A percentile compares a stretch with the other conserved stretches of the same genome.
Evolutionary conservation across 1,140 invertebrate species (phyloP).

Genomic region (Scaptomyza montana): DNA sequence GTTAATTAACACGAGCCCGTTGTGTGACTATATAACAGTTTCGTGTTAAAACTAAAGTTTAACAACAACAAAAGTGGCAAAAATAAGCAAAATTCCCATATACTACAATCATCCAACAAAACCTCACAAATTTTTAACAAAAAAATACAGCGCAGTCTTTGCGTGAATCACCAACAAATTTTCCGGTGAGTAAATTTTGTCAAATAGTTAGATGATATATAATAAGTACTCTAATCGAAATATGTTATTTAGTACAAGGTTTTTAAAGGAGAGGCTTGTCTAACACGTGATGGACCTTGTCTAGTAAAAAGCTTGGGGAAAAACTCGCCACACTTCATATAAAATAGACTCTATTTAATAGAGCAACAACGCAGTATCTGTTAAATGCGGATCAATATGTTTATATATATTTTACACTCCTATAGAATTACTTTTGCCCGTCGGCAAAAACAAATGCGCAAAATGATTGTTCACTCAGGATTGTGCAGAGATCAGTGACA

Average conservation of each 20-base stretch:
- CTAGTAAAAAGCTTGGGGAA: not conserved
- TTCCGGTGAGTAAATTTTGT: slow-evolving; percentile 60
- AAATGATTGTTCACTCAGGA: not conserved
- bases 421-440: not conserved
- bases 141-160: slow-evolving; percentile 26
- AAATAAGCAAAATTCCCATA: slow-evolving; percentile 41
- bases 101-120: slow-evolving; percentile 18
- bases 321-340: slow-evolving; percentile 6
- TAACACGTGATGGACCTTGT: slow-evolving; percentile 5
- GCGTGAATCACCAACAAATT: slow-evolving; percentile 71
- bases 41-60: slow-evolving; percentile 63
- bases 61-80: slow-evolving; percentile 30
- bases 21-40: slow-evolving; percentile 75
- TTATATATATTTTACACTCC: not conserved
- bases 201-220: not conserved
- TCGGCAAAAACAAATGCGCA: slow-evolving; percentile 34
- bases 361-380: slow-evolving; percentile 9
- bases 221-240: not conserved
- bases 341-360: no score
- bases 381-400: slow-evolving; percentile 41
- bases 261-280: slow-evolving; percentile 13
- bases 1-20: slow-evolving; percentile 76
- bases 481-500: not conserved
- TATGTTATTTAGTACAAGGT: not conserved
- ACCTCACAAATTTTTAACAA: slow-evolving; percentile 36